A percentile compares a stretch with the other conserved stretches of the same genome.
phyloP scores from a whole-genome alignment of 1,140 invertebrate species.

The Bathynomus jamesi region DNA sequence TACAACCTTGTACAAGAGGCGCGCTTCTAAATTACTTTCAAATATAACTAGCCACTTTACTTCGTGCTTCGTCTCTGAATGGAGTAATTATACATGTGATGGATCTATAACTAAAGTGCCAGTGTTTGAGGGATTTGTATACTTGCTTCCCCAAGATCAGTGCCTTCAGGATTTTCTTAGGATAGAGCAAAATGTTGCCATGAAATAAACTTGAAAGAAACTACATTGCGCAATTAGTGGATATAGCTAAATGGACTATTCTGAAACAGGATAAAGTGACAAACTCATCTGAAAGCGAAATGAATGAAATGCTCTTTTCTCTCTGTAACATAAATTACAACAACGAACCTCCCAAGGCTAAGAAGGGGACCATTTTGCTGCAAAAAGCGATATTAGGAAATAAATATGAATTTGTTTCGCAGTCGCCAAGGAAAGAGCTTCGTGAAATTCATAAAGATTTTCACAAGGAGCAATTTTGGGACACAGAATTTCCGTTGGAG shows the following conservation, averaged over 20 bases:
- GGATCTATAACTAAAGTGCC: slow-evolving; percentile 65
- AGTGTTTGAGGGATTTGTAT: slow-evolving; percentile 19
- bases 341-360: slow-evolving; percentile 71
- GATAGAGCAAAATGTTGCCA: slow-evolving; percentile 95
- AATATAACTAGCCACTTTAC: slow-evolving; percentile 70
- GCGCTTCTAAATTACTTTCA: slow-evolving; percentile 28
- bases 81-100: slow-evolving; percentile 70
- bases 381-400: too few relatives aligned
- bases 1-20: slow-evolving; percentile 27
- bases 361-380: slow-evolving; percentile 79
- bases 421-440: too few relatives aligned
- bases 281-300: slow-evolving; percentile 78
- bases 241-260: slow-evolving; percentile 63
- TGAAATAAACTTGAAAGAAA: slow-evolving; percentile 97
- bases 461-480: slow-evolving; percentile 29
- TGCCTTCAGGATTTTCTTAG: slow-evolving; percentile 83
- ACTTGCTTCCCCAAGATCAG: slow-evolving; percentile 41
- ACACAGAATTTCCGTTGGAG: not conserved
- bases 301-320: slow-evolving; percentile 89
- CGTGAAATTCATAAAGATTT: slow-evolving; percentile 18
- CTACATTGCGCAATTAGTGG: slow-evolving; percentile 87
- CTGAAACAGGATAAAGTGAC: slow-evolving; percentile 61
- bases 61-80: slow-evolving; percentile 84
- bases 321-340: slow-evolving; percentile 93
- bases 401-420: too few relatives aligned